Base-by-base conservation (phyloP, 2,797 vertebrate genomes). In the Pipistrellus pipistrellus region DNA sequence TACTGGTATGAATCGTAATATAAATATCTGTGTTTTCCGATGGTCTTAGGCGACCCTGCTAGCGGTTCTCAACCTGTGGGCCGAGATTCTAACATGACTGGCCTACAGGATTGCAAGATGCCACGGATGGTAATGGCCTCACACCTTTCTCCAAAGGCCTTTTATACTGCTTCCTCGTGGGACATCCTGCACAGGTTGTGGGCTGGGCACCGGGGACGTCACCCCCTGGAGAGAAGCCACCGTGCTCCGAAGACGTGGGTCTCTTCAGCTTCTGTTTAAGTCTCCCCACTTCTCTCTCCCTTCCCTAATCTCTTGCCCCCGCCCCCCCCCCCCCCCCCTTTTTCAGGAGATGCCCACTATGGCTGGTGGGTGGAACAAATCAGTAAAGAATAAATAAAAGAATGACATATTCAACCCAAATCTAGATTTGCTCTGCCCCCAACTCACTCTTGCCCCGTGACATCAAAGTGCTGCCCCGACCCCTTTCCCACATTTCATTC, bases 111-210 rank as follows among this genome's bases (percentile, higher is more conserved):
- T 3, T n/a, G 27, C 59, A n/a, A 84, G 76, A 53, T 3, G 12
- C 7, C 3, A 9, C 20, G 9, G 20, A 23, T 1, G 3, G 23
- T 7, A 6, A 44, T 11, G 9, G 8, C 8, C 21, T 75, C 44
- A 11, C 17, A 0, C 1, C 4, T 12, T 21, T 38, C 81, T 25
- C 71, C 81, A 38, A 21, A 81, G 35, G 23, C 23, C 21, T 51
- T 48, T 32, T 3, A 23, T 4, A 6, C 25, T 30, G 20, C 18
- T 62, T 35, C 15, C 4, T 21, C 4, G 17, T 35, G 3, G 41
- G 38, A n/a, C 35, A 18, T 21, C 55, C 9, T 0, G n/a, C 5
- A 8, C 20, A 59, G 17, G 41, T 3, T 30, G n/a, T 69, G 13
- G 23, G 15, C 12, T 48, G 32, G 14, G 15, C 51, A 21, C 4